Evolutionary conservation across 2,113 vertebrate species (phyloP).

Genomic region (Oreochromis niloticus): DNA sequence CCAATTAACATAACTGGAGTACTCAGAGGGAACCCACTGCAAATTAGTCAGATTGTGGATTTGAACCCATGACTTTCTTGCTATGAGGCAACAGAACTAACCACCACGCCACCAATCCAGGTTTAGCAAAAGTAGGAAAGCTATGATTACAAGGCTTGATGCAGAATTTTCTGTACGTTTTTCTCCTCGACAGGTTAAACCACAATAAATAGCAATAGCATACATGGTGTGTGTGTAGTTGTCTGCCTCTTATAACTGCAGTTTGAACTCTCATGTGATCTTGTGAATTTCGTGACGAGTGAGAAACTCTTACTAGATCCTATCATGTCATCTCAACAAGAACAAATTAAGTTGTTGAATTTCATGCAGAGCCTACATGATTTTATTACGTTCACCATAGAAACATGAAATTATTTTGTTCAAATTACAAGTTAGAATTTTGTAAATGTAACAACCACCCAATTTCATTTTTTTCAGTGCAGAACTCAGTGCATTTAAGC

Average conservation of each 20-base stretch:
- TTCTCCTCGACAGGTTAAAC: neutral
- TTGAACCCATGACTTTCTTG: neutral
- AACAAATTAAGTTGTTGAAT: neutral
- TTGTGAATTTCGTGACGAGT: neutral
- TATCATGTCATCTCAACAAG: neutral
- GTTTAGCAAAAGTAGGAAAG: neutral
- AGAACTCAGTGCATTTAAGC: neutral
- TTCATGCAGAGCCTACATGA: neutral
- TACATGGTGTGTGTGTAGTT: neutral
- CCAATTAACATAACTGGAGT: neutral
- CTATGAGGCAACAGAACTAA: neutral
- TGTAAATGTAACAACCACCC: neutral
- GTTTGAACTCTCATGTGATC: neutral
- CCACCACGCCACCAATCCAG: rapidly evolving
- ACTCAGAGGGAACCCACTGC: neutral
- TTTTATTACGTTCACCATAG: neutral
- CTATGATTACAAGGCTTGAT: neutral
- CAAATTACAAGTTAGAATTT: neutral
- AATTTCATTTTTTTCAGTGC: neutral
- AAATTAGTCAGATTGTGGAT: neutral
- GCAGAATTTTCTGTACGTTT: neutral
- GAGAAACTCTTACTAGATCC: neutral
- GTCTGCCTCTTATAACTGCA: neutral
- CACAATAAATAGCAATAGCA: neutral
- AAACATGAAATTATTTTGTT: neutral